phyloP scores from a whole-genome alignment of 2,113 vertebrate genomes.

The Corydoras sp. region DNA sequence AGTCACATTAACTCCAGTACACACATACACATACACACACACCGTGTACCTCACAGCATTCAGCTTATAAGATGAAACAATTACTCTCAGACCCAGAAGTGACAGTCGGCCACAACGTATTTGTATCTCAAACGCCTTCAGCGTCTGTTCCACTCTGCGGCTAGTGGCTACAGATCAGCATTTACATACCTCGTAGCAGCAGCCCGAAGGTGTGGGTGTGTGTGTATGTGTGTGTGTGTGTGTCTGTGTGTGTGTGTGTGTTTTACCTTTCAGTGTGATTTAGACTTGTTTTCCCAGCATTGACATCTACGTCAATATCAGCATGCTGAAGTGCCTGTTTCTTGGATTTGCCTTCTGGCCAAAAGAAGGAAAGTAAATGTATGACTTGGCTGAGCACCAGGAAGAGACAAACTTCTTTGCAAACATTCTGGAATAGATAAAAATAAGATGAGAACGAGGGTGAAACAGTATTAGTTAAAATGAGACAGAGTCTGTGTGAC shows the following conservation, averaged over 20 bases:
- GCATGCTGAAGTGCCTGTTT: constrained; percentile 54
- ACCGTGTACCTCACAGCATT: constrained; percentile 39
- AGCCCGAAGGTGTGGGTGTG: constrained; percentile 31
- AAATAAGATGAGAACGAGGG: constrained; percentile 22
- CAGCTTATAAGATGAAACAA: constrained; percentile 14
- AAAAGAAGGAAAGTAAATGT: constrained; percentile 49
- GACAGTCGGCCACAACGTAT: not conserved
- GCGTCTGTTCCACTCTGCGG: not conserved
- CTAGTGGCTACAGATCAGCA: constrained; percentile 23
- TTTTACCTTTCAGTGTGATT: constrained; percentile 41
- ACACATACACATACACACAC: constrained; percentile 26
- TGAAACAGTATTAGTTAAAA: constrained; percentile 5
- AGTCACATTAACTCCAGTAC: not conserved
- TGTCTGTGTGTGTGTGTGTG: constrained; percentile 20
- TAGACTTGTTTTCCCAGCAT: constrained; percentile 53
- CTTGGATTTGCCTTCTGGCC: constrained; percentile 43
- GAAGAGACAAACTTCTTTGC: constrained; percentile 41
- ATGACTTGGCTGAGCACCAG: constrained; percentile 47
- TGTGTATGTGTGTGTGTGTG: constrained; percentile 11
- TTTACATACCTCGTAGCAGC: constrained; percentile 58
- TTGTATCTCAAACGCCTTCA: constrained; percentile 1
- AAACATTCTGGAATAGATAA: constrained; percentile 55
- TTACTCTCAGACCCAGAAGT: constrained; percentile 21
- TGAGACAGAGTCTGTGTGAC: constrained; percentile 40
- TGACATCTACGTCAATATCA: constrained; percentile 52